A percentile compares a stretch with the other conserved stretches of the same genome.
These are phyloP conservation scores for Conopomorpha cramerella DNA, from an alignment of 1,140 invertebrate species.

Conservation along the genomic window DNA sequence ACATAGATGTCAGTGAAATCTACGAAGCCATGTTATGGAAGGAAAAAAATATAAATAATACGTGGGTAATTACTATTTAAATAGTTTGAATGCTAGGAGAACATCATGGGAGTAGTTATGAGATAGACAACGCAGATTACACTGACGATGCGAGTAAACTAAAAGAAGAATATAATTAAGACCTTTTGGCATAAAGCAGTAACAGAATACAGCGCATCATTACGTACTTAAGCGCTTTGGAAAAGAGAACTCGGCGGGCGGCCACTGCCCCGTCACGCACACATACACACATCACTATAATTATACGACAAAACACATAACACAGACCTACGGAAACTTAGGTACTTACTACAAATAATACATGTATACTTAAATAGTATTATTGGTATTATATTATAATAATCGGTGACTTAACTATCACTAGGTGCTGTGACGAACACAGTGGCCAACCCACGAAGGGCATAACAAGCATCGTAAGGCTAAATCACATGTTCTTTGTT, in stretches of 20 bases:
- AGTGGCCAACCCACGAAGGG: too few species aligned
- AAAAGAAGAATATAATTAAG: neutral
- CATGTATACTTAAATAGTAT: too few species aligned
- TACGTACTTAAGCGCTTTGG: too few species aligned
- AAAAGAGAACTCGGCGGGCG: too few species aligned
- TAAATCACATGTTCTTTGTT: slow-evolving; percentile 6
- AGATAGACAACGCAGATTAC: neutral
- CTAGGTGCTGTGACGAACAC: too few species aligned
- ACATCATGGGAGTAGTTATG: neutral
- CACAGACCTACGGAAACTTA: too few species aligned
- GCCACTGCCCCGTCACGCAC: too few species aligned
- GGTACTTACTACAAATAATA: too few species aligned
- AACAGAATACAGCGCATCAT: neutral
- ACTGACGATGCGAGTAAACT: neutral
- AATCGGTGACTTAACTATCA: too few species aligned
- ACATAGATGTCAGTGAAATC: slow-evolving; percentile 21
- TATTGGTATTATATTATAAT: neutral
- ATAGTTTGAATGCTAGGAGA: neutral
- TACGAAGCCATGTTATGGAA: slow-evolving; percentile 8
- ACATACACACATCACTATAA: too few species aligned
- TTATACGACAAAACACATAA: too few species aligned
- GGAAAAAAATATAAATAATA: neutral
- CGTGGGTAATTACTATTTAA: neutral
- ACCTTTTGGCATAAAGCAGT: neutral
- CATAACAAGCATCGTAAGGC: slow-evolving; percentile 24